Evolutionary conservation across 2,888 invertebrate genomes (phyloP), one percentile per base, ranked within the genome.

Genomic region (Diplazon laetatorius): DNA sequence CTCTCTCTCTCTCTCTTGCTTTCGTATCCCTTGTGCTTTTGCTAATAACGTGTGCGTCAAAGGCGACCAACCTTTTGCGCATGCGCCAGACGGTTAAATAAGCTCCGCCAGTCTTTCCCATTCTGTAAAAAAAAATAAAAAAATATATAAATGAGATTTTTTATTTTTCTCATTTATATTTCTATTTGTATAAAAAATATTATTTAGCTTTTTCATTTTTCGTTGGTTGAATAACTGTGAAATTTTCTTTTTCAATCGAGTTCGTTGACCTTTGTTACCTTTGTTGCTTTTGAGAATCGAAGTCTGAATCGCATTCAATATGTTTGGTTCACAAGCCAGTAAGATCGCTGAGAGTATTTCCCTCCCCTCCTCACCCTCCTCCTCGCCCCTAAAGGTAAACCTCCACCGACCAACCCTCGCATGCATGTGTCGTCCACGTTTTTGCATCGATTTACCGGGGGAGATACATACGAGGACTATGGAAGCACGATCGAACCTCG

Each of bases 371-470:
- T 6, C 30, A 2, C 30, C 30, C 30, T 6, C 30, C 30, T 6
- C 30, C 30, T 6, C 30, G 4, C 30, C 30, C 30, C n/a, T n/a
- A n/a, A n/a, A n/a, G n/a, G n/a, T n/a, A n/a, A 69, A 46, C 55
- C 76, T 48, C 74, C 77, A 77, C 77, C 80, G 82, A 68, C 80
- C 74, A 37, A 69, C 75, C 68, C 79, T 74, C 48, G 73, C 75
- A 65, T 76, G 74, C 48, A 42, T 70, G 65, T 18, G 52, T 62
- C 57, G 52, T 69, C 60, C 14, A 39, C 18, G 71, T 83, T 85
- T 83, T 84, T 84, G 76, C 73, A 73, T 80, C 83, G 80, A 86
- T 86, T 85, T 81, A 84, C 86, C 80, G 82, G 83, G 80, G 82
- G 81, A 79, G 5, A 22, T 25, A 14, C 39, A n/a, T n/a, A n/a